Percentiles rank a stretch among this genome's conserved stretches.
These are phyloP conservation scores for Colinus virginianus DNA, from an alignment of 2,113 vertebrate species.

Conservation along the genomic window DNA sequence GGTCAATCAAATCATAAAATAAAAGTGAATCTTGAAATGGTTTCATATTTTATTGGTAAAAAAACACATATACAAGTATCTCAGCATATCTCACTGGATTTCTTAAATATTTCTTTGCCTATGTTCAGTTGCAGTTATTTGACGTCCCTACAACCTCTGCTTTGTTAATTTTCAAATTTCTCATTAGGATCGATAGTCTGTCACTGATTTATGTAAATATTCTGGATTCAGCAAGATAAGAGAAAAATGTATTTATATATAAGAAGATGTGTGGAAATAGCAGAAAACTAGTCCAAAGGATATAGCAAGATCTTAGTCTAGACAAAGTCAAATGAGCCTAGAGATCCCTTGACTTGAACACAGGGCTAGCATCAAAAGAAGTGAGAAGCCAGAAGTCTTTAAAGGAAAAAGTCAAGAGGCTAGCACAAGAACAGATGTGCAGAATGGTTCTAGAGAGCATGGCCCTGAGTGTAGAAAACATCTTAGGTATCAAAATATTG, in stretches of 20 bases:
- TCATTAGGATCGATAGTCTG: neutral
- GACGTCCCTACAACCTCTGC: neutral
- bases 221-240: neutral
- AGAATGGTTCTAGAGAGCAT: neutral
- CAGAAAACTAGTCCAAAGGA: neutral
- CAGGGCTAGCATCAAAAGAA: neutral
- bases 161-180: neutral
- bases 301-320: neutral
- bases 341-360: neutral
- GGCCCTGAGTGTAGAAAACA: neutral
- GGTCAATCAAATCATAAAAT: neutral
- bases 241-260: neutral
- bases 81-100: neutral
- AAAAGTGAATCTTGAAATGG: neutral
- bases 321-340: neutral
- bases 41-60: neutral
- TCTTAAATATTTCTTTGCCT: neutral
- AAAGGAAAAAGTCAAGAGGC: neutral
- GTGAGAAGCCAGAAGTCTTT: neutral
- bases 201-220: neutral
- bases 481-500: neutral
- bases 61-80: neutral
- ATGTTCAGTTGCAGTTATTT: neutral
- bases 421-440: neutral
- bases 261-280: neutral